phyloP scores from a whole-genome alignment of 2,113 vertebrate genomes.

The Pagrus major region DNA sequence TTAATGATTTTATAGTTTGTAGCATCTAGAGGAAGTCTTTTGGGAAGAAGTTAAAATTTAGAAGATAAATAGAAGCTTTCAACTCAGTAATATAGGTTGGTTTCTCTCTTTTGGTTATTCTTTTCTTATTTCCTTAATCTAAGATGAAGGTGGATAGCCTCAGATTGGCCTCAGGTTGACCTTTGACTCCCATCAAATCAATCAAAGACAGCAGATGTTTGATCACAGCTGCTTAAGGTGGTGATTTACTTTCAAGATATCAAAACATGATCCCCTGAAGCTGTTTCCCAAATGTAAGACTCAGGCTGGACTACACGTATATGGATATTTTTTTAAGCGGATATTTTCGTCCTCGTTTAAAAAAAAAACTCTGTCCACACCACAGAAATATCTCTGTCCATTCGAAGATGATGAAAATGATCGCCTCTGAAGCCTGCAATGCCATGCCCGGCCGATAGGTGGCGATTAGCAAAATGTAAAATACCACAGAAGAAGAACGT shows the following conservation, averaged over 20 bases:
- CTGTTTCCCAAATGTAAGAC: too few species aligned
- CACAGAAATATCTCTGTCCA: too few species aligned
- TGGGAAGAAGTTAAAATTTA: not conserved
- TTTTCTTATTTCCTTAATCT: not conserved
- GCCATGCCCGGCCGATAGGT: too few species aligned
- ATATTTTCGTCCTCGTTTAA: too few species aligned
- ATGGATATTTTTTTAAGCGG: too few species aligned
- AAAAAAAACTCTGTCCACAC: too few species aligned
- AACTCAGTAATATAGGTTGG: not conserved
- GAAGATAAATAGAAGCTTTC: not conserved
- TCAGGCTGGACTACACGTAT: too few species aligned
- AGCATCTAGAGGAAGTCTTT: not conserved
- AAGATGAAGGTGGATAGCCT: not conserved
- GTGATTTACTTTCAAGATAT: not conserved
- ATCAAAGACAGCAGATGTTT: constrained; percentile 4
- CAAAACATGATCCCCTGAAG: not conserved
- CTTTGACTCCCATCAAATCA: constrained; percentile 4
- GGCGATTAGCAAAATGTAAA: too few species aligned
- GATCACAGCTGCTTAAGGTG: too few species aligned
- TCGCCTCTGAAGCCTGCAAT: too few species aligned
- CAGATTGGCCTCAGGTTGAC: not conserved
- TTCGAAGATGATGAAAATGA: too few species aligned
- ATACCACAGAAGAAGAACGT: too few species aligned
- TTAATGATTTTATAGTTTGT: constrained; percentile 26
- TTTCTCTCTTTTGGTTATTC: not conserved